phyloP scores from a whole-genome alignment of 2,113 vertebrate species.

The Illadopsis cleaveri region DNA sequence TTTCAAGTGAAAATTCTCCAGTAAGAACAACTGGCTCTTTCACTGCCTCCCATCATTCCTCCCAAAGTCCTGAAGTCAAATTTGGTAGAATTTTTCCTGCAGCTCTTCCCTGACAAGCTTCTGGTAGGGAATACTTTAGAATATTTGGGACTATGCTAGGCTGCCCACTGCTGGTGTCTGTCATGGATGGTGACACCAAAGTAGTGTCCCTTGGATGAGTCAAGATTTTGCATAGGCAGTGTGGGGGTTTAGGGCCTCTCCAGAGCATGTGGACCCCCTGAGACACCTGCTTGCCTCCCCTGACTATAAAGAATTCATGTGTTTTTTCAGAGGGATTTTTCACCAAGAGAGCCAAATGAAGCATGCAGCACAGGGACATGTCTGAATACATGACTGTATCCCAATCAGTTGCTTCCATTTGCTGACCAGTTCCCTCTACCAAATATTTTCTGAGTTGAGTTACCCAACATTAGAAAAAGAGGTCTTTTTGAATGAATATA shows the following conservation, averaged over 20 bases:
- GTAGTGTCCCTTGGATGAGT: not conserved
- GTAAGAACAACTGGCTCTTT: not conserved
- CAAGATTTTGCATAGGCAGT: not conserved
- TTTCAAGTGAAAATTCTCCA: not conserved
- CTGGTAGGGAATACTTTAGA: not conserved
- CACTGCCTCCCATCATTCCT: not conserved
- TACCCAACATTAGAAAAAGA: not conserved
- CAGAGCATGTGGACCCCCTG: not conserved
- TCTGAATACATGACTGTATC: not conserved
- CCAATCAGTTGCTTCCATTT: not conserved
- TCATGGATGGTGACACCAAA: not conserved
- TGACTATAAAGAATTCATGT: not conserved
- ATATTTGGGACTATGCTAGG: not conserved
- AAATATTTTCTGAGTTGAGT: not conserved
- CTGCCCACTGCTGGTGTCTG: not conserved
- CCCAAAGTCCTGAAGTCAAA: not conserved
- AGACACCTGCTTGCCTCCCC: not conserved
- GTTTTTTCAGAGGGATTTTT: not conserved
- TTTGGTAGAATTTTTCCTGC: not conserved
- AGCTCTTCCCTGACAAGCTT: not conserved
- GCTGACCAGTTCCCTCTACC: not conserved
- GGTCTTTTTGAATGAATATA: not conserved
- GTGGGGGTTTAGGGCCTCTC: accelerated
- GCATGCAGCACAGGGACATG: not conserved
- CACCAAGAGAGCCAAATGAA: not conserved